Conservation (phyloP, 2,888 invertebrate genomes). For the Sarcophaga subvicina region DNA sequence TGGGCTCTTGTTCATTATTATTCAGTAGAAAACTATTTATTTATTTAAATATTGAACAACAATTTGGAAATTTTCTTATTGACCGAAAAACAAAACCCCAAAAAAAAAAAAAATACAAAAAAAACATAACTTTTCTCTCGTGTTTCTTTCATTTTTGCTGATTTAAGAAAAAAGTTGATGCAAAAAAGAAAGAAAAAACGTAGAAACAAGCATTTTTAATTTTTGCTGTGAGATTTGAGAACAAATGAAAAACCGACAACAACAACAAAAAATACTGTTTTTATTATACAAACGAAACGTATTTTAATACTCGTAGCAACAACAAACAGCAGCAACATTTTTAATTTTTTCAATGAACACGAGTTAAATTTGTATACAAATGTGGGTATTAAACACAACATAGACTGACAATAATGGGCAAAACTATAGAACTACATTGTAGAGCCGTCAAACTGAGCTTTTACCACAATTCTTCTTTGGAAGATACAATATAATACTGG, state of each 20-base stretch:
- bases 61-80: slow-evolving; percentile 5
- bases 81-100: neutral
- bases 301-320: neutral
- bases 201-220: slow-evolving; percentile 3
- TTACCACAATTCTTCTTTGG: no score
- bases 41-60: slow-evolving; percentile 59
- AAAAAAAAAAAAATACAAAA: neutral
- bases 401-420: neutral
- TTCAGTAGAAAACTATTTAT: slow-evolving; percentile 56
- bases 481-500: no score
- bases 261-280: neutral
- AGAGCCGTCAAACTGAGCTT: no score
- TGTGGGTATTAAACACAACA: neutral
- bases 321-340: neutral
- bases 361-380: neutral
- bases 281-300: neutral
- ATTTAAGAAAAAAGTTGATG: neutral
- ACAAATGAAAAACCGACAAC: slow-evolving; percentile 2
- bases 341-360: slow-evolving; percentile 1
- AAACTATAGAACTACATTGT: no score
- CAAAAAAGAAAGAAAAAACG: neutral
- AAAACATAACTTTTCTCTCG: neutral
- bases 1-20: slow-evolving; percentile 41
- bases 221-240: slow-evolving; percentile 42
- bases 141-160: slow-evolving; percentile 7